Percentiles rank a stretch among this genome's conserved stretches.
Evolutionary conservation across 2,797 vertebrate species (phyloP).

Genomic region (Helicolenus hilgendorfi): DNA sequence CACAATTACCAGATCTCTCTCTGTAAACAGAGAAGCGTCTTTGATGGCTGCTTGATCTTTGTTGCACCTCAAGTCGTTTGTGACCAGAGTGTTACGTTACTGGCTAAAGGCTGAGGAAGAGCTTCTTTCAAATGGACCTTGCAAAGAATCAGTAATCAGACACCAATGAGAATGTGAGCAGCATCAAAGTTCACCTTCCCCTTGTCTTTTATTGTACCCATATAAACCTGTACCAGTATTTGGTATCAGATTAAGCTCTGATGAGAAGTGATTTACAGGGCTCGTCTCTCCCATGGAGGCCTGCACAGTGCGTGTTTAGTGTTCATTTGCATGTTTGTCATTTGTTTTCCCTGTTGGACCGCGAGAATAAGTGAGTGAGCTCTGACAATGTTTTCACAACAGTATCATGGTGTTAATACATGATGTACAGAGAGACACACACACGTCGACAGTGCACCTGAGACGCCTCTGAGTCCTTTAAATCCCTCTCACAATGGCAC

Average conservation of each 20-base stretch:
- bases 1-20: not conserved
- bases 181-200: slow-evolving; percentile 23
- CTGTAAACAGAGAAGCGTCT: not conserved
- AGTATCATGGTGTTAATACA: slow-evolving; percentile 22
- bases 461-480: not conserved
- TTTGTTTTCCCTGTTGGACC: slow-evolving; percentile 24
- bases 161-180: not conserved
- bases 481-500: not conserved
- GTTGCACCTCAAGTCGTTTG: not conserved
- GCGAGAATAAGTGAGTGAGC: not conserved
- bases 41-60: not conserved
- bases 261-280: not conserved
- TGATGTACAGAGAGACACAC: not conserved
- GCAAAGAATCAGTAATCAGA: slow-evolving; percentile 37
- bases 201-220: slow-evolving; percentile 20
- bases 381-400: slow-evolving; percentile 73
- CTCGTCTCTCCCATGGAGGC: not conserved
- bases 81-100: slow-evolving; percentile 7
- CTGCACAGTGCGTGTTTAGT: not conserved
- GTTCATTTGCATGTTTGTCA: slow-evolving; percentile 34
- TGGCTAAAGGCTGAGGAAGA: not conserved
- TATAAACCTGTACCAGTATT: not conserved
- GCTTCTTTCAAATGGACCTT: not conserved
- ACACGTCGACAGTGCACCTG: not conserved
- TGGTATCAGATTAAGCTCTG: not conserved